Base-by-base conservation (phyloP, 2,113 vertebrate species). In the Mellivora capensis region DNA sequence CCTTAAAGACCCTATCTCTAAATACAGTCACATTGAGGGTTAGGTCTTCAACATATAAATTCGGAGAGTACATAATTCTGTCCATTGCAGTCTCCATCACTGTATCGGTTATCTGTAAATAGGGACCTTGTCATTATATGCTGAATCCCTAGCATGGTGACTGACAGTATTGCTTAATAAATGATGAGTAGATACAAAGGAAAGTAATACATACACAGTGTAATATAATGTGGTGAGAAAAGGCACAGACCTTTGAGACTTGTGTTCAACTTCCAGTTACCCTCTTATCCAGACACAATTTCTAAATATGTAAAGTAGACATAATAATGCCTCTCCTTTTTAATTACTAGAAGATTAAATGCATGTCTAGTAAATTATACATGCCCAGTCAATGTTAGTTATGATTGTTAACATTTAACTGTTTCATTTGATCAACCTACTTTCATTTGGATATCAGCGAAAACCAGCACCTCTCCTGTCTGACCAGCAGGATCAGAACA, bases 341-440 rank as follows among this genome's bases (percentile, higher is more conserved):
- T 12, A 91, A 90, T 77, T 96, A 6, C 67, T 88, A 80, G 62
- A 62, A 89, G n/a, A 71, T 59, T 69, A 91, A 92, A 90, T 87
- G 49, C 64, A 18, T 85, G 6, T 71, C 25, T 67, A 27, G n/a
- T 83, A 72, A 96, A 62, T 49, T 72, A 59, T 49, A 69, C 29
- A 13, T 34, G 13, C 12, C 80, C 37, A 74, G 9, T 83, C 72
- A 82, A 76, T 77, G 7, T 39, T 81, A 89, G 5, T 80, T 71
- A 6, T 87, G 57, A 84, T 72, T 47, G 15, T 64, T 94, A 47
- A 59, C 34, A 84, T 93, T 93, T 85, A 93, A 59, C 34, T 13
- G 27, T 17, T 94, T 59, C 21, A 54, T 29, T 47, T 54, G 61
- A 42, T 80, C 37, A 89, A 67, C 42, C 34, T 72, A 23, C 15